These are phyloP conservation scores for Candoia aspera DNA, from an alignment of 2,113 vertebrate genomes.

Conservation along the genomic window DNA sequence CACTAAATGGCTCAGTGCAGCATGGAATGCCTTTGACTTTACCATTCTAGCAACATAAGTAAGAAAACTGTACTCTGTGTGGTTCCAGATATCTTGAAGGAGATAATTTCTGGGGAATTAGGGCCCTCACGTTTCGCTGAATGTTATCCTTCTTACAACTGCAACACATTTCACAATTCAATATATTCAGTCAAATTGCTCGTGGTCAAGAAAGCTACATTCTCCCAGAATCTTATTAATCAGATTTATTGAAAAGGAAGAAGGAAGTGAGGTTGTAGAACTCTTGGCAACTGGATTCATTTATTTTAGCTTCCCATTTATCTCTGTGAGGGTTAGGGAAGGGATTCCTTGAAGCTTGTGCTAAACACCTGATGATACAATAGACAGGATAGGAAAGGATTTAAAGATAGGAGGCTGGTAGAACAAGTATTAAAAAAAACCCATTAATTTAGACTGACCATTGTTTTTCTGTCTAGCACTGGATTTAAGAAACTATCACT, in stretches of 20 bases:
- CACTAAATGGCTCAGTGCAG: neutral
- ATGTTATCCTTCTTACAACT: neutral
- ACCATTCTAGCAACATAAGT: neutral
- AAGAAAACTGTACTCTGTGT: neutral
- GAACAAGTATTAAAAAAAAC: neutral
- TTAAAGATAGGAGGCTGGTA: constrained; percentile 25
- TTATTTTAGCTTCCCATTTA: neutral
- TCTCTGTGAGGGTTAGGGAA: neutral
- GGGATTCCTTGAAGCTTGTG: neutral
- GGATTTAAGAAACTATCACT: neutral
- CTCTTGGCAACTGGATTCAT: neutral
- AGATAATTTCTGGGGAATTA: neutral
- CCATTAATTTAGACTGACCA: neutral
- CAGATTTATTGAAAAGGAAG: neutral
- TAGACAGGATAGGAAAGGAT: neutral
- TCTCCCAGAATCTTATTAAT: neutral
- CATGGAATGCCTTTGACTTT: neutral
- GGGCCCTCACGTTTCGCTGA: neutral
- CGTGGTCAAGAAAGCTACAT: neutral
- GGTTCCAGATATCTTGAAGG: neutral
- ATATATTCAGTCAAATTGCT: neutral
- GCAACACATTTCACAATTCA: constrained; percentile 4
- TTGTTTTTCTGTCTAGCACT: neutral
- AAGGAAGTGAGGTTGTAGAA: neutral
- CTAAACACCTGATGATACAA: neutral